A percentile compares a stretch with the other conserved stretches of the same genome.
phyloP scores from a whole-genome alignment of 35 echinoderm and acorn worm genomes.

The Ophiothrix spiculata region DNA sequence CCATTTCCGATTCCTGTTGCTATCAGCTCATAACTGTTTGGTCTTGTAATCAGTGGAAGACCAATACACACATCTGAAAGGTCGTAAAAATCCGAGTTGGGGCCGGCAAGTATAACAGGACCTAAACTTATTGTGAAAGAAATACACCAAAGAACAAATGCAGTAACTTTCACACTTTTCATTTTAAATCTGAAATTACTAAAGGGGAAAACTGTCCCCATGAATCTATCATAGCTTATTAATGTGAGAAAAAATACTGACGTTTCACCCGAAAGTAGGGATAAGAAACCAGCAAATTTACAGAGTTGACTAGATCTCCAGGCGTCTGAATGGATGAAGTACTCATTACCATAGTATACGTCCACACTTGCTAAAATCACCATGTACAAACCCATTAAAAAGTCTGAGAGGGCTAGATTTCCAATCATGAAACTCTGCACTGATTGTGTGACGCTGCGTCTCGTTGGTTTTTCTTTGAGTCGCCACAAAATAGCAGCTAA shows the following conservation, averaged over 20 bases:
- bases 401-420: conserved; percentile 51
- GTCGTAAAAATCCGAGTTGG: conserved; percentile 43
- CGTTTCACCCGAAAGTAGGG: conserved; percentile 51
- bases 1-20: neutral
- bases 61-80: conserved; percentile 54
- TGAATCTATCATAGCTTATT: conserved; percentile 48
- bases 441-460: neutral
- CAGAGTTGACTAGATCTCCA: conserved; percentile 44
- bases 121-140: conserved; percentile 19
- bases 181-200: neutral
- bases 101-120: conserved; percentile 20
- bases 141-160: conserved; percentile 30
- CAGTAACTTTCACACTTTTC: conserved; percentile 9
- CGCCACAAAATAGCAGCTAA: conserved; percentile 35
- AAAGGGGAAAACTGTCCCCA: conserved; percentile 44
- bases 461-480: neutral
- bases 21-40: neutral
- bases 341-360: conserved; percentile 36
- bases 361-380: conserved; percentile 47
- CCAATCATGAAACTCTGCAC: conserved; percentile 38
- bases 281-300: conserved; percentile 38
- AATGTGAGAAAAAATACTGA: conserved; percentile 46
- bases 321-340: conserved; percentile 15
- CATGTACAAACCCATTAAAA: conserved; percentile 67
- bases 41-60: too few relatives aligned